Percentiles rank a stretch among this genome's conserved stretches.
Conservation (phyloP, 2,888 invertebrate genomes). For the Scelioninae gen. 2 region DNA sequence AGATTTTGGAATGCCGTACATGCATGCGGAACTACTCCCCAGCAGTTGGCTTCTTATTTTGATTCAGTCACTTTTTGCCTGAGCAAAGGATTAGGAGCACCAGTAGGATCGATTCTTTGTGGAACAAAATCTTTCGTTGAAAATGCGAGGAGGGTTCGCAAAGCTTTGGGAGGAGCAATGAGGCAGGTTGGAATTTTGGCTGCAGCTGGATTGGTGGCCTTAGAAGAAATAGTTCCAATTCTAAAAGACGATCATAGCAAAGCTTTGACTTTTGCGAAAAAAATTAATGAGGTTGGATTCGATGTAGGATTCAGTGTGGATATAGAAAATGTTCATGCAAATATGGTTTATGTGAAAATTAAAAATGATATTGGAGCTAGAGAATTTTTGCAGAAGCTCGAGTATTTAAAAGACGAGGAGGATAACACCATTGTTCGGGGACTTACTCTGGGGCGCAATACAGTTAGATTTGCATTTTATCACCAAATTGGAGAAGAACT, state of each 20-base stretch:
- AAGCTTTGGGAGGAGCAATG: constrained; percentile 96
- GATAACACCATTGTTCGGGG: constrained; percentile 79
- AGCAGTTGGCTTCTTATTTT: constrained; percentile 78
- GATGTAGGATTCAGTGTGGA: constrained; percentile 80
- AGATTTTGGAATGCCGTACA: constrained; percentile 90
- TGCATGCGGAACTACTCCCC: constrained; percentile 66
- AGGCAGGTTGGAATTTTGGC: constrained; percentile 94
- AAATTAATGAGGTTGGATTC: constrained; percentile 79
- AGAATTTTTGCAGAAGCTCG: constrained; percentile 78
- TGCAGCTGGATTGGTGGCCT: constrained; percentile 89
- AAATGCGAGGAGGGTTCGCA: constrained; percentile 86
- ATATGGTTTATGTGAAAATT: constrained; percentile 84
- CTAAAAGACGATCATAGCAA: constrained; percentile 86
- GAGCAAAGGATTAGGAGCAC: constrained; percentile 93
- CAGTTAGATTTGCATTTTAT: constrained; percentile 83
- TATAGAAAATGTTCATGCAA: constrained; percentile 80
- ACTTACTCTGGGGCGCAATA: constrained; percentile 78
- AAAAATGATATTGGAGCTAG: constrained; percentile 76
- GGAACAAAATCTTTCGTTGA: constrained; percentile 85
- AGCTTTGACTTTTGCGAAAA: constrained; percentile 81
- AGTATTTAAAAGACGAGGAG: constrained; percentile 76
- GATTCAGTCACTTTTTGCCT: constrained; percentile 92
- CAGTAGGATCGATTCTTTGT: constrained; percentile 89
- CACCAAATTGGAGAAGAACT: constrained; percentile 83
- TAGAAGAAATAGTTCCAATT: constrained; percentile 86